phyloP scores from a whole-genome alignment of 2,113 vertebrate genomes.

The Onychostoma macrolepis region DNA sequence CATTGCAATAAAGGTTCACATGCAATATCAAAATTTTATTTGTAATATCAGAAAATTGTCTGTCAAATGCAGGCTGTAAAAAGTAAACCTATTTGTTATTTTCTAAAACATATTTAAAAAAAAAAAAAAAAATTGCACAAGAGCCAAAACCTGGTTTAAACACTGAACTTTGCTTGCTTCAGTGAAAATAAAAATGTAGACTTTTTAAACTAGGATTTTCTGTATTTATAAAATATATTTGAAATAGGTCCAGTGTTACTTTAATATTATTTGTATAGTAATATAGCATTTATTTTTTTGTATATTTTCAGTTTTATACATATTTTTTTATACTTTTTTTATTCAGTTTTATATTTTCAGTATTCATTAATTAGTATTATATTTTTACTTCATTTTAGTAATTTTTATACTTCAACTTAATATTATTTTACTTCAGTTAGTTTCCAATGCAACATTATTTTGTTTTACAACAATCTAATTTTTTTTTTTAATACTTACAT shows the following conservation, averaged over 20 bases:
- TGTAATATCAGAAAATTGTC: neutral
- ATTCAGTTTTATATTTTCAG: neutral
- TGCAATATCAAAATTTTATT: neutral
- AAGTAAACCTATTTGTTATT: neutral
- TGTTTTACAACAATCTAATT: too few species aligned
- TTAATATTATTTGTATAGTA: neutral
- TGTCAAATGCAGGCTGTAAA: neutral
- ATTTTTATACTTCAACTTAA: too few species aligned
- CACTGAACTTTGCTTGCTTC: neutral
- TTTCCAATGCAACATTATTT: too few species aligned
- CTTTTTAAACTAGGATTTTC: neutral
- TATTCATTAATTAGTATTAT: neutral
- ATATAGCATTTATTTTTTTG: neutral
- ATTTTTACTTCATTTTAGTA: too few species aligned
- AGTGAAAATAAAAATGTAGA: neutral
- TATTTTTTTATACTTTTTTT: neutral
- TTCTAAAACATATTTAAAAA: neutral
- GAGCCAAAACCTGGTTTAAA: neutral
- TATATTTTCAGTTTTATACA: neutral
- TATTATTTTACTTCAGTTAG: too few species aligned
- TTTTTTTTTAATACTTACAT: too few species aligned
- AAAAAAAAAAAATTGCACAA: neutral
- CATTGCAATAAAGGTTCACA: neutral
- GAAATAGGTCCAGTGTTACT: neutral
- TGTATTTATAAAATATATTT: neutral